phyloP scores from a whole-genome alignment of 2,113 vertebrate genomes.

The Leuciscus idus region DNA sequence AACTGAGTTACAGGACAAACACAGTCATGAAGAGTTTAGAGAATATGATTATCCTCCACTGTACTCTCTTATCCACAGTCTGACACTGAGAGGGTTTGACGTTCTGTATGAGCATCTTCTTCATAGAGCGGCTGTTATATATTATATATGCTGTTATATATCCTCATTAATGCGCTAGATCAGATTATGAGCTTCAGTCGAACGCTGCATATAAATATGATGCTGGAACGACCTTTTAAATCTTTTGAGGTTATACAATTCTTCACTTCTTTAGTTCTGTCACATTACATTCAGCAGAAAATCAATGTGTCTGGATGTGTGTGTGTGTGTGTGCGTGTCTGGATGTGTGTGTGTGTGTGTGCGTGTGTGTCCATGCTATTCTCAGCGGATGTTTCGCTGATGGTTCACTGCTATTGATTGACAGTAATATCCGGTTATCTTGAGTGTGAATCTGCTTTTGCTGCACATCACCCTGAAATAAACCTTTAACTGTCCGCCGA shows the following conservation, averaged over 20 bases:
- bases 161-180: neutral
- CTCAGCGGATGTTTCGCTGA: neutral
- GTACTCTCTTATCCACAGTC: neutral
- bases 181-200: neutral
- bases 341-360: neutral
- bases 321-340: neutral
- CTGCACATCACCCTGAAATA: neutral
- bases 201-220: neutral
- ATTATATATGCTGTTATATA: too few relatives aligned
- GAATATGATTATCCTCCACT: neutral
- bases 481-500: neutral
- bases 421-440: neutral
- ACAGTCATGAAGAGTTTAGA: neutral
- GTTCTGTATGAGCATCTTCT: neutral
- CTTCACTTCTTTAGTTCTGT: neutral
- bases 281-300: neutral
- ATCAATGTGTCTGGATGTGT: neutral
- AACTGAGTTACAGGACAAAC: neutral
- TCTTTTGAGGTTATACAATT: neutral
- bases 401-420: neutral
- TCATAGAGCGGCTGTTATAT: neutral
- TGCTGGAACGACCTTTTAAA: neutral
- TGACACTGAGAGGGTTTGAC: neutral
- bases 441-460: neutral
- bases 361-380: neutral